Evolutionary conservation across 2,113 vertebrate species (phyloP), one percentile per base, ranked within the genome.

Genomic region (Elaphurus davidianus): DNA sequence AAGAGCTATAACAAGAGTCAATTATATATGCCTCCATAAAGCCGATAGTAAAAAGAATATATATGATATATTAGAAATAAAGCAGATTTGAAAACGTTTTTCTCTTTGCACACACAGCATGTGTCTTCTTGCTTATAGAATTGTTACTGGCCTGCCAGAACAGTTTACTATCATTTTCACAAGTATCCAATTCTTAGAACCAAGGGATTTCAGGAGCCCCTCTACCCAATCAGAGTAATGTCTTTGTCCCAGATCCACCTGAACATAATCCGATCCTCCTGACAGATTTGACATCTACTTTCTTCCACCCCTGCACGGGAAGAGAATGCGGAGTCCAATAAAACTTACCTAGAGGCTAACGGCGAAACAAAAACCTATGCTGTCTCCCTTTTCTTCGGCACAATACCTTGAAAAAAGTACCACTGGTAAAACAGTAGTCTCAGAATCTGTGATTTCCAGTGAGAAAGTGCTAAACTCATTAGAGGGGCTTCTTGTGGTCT

Each of bases 81-180:
- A 96, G 43, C 11, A 67, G 74, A 78, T 57, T 91, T 85, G 6
- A 74, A 74, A 84, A n/a, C 2, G 17, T 27, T 45, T 82, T 92
- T 71, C 55, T 76, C 71, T 93, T 89, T 13, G 60, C 23, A 91
- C 6, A 28, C 25, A n/a, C 5, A 52, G 11, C 19, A 0, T 33
- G 1, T 21, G 23, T 79, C 62, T 60, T 83, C 71, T 64, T 85
- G 52, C 64, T 79, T 76, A 90, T 1, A 87, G 71, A 94, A 59
- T 9, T 60, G 36, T 90, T 90, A 85, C 67, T 95, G 54, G 62
- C 64, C 67, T 91, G 93, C 60, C 96, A 92, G 43, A 93, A 84
- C 1, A 87, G 93, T 90, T 96, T 79, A 82, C 57, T 3, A 13
- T 94, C 88, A 57, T 94, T 82, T 90, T 90, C 79, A 71, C 78